Conservation (phyloP, 92 coral and sea anemone genomes). For the Pocillopora grandis region DNA sequence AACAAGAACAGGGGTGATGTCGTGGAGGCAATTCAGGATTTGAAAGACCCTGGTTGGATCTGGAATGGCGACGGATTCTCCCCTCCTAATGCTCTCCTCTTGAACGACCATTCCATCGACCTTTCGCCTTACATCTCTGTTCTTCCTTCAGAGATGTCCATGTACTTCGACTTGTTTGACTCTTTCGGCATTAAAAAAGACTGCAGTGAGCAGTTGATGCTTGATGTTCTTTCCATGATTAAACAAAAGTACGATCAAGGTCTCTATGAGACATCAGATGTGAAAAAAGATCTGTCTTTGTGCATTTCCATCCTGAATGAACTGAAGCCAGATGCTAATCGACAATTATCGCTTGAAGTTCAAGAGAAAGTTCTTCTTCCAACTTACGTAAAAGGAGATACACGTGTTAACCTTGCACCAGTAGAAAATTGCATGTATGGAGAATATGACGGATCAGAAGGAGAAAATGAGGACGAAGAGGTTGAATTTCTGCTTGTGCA, state of each 20-base stretch:
- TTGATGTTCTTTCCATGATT: conserved; percentile 55
- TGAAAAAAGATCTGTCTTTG: conserved; percentile 60
- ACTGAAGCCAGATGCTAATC: conserved; percentile 33
- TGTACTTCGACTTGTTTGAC: conserved; percentile 32
- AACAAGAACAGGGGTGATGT: neutral
- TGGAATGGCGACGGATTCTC: conserved; percentile 91
- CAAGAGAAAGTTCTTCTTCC: conserved; percentile 59
- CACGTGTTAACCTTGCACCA: conserved; percentile 1
- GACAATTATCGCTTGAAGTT: neutral
- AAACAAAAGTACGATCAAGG: conserved; percentile 54
- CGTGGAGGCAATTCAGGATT: neutral
- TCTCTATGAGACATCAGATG: conserved; percentile 12
- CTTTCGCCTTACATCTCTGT: conserved; percentile 62
- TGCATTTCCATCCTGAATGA: conserved; percentile 60
- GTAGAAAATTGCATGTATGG: conserved; percentile 11
- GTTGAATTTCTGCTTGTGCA: neutral
- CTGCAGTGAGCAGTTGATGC: conserved; percentile 41
- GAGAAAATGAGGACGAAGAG: too few relatives aligned
- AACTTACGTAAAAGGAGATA: conserved; percentile 43
- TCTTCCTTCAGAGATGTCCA: conserved; percentile 58
- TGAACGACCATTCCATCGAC: conserved; percentile 44
- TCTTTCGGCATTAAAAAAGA: conserved; percentile 47
- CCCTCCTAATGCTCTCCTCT: conserved; percentile 42
- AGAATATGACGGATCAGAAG: too few relatives aligned
- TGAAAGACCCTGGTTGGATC: conserved; percentile 41